A percentile compares a stretch with the other conserved stretches of the same genome.
Evolutionary conservation across 2,888 invertebrate genomes (phyloP).

Genomic region (Stenoptilia bipunctidactyla): DNA sequence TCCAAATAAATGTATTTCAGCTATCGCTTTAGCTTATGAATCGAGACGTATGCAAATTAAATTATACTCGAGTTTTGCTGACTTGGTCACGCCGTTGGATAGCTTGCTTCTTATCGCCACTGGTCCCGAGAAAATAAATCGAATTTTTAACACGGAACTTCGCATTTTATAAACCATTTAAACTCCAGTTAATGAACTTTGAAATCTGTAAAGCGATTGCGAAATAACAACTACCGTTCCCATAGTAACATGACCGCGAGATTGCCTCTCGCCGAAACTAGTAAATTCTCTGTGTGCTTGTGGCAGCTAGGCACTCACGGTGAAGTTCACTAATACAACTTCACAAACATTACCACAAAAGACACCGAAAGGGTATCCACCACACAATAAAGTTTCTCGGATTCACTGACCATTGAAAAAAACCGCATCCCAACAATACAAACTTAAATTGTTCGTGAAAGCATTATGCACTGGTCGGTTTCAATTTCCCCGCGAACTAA

Average conservation of each 20-base stretch:
- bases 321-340: slow-evolving; percentile 29
- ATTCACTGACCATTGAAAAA: slow-evolving; percentile 49
- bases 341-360: slow-evolving; percentile 35
- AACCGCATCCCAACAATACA: slow-evolving; percentile 55
- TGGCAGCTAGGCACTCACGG: neutral
- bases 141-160: slow-evolving; percentile 10
- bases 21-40: no score
- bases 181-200: no score
- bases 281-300: neutral
- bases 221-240: neutral
- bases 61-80: slow-evolving; percentile 54
- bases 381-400: slow-evolving; percentile 48
- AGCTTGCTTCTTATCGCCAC: slow-evolving; percentile 34
- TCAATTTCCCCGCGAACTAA: slow-evolving; percentile 64
- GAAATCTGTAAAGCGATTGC: neutral
- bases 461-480: slow-evolving; percentile 59
- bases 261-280: neutral
- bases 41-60: slow-evolving; percentile 42
- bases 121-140: slow-evolving; percentile 7
- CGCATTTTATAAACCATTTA: slow-evolving; percentile 4
- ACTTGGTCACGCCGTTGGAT: slow-evolving; percentile 42
- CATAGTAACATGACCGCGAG: neutral
- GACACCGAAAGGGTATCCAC: slow-evolving; percentile 28
- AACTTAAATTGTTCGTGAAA: slow-evolving; percentile 67
- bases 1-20: no score